A percentile compares a stretch with the other conserved stretches of the same genome.
Conservation (phyloP, 2,888 invertebrate genomes). For the Alsophila aescularia region DNA sequence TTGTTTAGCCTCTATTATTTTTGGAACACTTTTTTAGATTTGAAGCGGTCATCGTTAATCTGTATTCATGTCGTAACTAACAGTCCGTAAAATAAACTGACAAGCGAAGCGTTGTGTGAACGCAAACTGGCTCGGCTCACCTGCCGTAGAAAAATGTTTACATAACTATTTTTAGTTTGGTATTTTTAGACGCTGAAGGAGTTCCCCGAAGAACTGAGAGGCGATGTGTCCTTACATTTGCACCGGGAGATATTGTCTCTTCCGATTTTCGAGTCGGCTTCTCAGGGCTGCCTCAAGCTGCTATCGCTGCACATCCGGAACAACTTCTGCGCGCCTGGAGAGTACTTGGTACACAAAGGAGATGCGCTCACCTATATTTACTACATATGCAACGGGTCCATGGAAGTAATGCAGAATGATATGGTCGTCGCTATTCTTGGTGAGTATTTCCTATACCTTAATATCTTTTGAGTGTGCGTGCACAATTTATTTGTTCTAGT, state of each 20-base stretch:
- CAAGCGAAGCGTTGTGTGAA: neutral
- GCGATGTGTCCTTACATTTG: conserved; percentile 97
- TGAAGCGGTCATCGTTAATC: conserved; percentile 14
- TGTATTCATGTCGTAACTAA: conserved; percentile 9
- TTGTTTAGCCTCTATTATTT: conserved; percentile 36
- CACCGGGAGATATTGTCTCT: conserved; percentile 97
- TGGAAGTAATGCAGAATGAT: conserved; percentile 98
- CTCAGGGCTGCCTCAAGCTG: conserved; percentile 96
- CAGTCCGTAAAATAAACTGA: conserved; percentile 1
- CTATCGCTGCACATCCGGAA: conserved; percentile 96
- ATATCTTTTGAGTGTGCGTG: no score
- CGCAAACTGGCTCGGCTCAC: conserved; percentile 13
- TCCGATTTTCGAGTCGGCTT: conserved; percentile 97
- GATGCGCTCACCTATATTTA: conserved; percentile 97
- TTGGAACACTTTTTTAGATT: conserved; percentile 25
- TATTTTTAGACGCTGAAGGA: conserved; percentile 93
- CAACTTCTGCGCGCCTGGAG: conserved; percentile 98
- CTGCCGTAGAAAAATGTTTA: conserved; percentile 16
- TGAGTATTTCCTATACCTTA: conserved; percentile 75
- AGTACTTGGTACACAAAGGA: conserved; percentile 96
- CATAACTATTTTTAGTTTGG: conserved; percentile 30
- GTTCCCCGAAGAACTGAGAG: conserved; percentile 97
- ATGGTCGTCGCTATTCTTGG: conserved; percentile 99
- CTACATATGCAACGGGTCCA: conserved; percentile 97
- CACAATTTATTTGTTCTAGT: no score